Conservation (phyloP, 2,888 invertebrate species). For the Tipula helvola region DNA sequence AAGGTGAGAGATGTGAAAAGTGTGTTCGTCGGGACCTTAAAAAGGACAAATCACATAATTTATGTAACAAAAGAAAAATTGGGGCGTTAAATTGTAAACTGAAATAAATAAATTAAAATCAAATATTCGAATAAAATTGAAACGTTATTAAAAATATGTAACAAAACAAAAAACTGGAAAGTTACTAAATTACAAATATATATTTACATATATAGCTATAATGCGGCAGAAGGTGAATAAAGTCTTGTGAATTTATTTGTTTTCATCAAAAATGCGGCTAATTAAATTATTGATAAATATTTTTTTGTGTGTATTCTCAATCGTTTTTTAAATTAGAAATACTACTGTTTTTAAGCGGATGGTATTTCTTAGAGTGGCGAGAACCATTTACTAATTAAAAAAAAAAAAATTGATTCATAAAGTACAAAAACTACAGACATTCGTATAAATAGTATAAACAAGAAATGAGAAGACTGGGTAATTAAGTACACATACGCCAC, state of each 20-base stretch:
- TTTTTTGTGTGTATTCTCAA: neutral
- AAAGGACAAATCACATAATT: neutral
- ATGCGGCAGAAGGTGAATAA: neutral
- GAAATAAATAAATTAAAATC: neutral
- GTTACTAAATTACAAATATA: neutral
- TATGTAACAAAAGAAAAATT: neutral
- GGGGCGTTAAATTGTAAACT: neutral
- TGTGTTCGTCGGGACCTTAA: neutral
- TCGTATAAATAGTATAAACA: neutral
- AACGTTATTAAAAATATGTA: neutral
- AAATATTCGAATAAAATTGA: neutral
- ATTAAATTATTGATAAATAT: neutral
- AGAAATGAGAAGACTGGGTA: neutral
- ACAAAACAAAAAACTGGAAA: neutral
- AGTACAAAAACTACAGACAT: neutral
- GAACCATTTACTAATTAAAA: neutral
- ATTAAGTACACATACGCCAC: neutral
- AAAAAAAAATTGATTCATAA: neutral
- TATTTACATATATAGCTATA: too few relatives aligned
- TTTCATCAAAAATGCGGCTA: neutral
- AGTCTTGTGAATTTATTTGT: neutral
- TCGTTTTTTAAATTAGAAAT: neutral
- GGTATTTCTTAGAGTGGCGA: neutral
- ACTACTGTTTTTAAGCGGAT: neutral
- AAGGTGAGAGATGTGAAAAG: neutral